A percentile compares a stretch with the other conserved stretches of the same genome.
Conservation (phyloP, 23 tunicate species). For the Clavelina lepadiformis region DNA sequence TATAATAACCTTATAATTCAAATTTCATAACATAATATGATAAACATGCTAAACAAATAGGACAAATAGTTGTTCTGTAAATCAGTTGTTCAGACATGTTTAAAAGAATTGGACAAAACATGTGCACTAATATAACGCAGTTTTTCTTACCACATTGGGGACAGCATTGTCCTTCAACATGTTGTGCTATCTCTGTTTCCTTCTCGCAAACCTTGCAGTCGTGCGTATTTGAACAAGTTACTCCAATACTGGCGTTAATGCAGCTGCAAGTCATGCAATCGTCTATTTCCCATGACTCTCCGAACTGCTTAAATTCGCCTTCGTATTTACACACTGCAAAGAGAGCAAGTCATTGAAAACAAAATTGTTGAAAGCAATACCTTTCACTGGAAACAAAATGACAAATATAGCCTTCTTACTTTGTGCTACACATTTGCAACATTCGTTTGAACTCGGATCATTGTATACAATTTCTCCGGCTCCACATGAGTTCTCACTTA, state of each 20-base stretch:
- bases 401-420: too few relatives aligned
- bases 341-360: too few relatives aligned
- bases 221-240: background rate
- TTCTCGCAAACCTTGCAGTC: constrained; percentile 23
- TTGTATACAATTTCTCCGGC: constrained; percentile 36
- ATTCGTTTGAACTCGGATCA: constrained; percentile 28
- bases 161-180: constrained; percentile 53
- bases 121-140: too few relatives aligned
- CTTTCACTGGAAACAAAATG: constrained; percentile 2
- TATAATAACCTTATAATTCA: too few relatives aligned
- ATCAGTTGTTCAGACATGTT: too few relatives aligned
- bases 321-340: constrained; percentile 55
- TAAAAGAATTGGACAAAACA: too few relatives aligned
- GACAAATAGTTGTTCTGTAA: too few relatives aligned
- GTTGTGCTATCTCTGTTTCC: constrained; percentile 12
- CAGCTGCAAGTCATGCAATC: constrained; percentile 49
- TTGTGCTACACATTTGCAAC: constrained; percentile 70
- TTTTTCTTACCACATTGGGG: constrained; percentile 66
- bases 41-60: too few relatives aligned
- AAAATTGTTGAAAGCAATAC: constrained; percentile 1
- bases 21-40: too few relatives aligned
- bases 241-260: constrained; percentile 29
- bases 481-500: constrained; percentile 25
- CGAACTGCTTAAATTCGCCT: constrained; percentile 28
- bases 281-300: constrained; percentile 36